A percentile compares a stretch with the other conserved stretches of the same genome.
Evolutionary conservation across 2,113 vertebrate species (phyloP).

Genomic region (Boleophthalmus pectinirostris): DNA sequence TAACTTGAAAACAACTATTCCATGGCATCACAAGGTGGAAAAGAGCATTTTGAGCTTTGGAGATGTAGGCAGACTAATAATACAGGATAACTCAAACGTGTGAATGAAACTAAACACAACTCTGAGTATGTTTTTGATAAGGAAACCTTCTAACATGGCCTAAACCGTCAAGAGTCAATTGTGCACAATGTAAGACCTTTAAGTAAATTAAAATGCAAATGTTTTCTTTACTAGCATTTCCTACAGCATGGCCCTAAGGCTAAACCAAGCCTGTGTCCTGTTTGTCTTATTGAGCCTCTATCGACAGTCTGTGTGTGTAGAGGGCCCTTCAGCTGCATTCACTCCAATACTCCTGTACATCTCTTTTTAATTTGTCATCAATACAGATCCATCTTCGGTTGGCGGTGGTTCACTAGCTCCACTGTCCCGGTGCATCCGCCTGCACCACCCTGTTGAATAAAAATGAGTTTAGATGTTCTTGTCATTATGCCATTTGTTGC

Average conservation of each 20-base stretch:
- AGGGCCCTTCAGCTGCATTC: conserved; percentile 48
- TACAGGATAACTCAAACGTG: too few species aligned
- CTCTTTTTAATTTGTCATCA: conserved; percentile 67
- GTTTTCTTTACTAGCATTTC: neutral
- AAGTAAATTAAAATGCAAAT: too few species aligned
- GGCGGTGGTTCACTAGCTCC: conserved; percentile 81
- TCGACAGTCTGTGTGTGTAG: conserved; percentile 56
- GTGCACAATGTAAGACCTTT: too few species aligned
- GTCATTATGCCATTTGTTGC: conserved; percentile 74
- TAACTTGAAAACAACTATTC: too few species aligned
- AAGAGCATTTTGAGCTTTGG: too few species aligned
- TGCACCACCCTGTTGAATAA: conserved; percentile 80
- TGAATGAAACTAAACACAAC: too few species aligned
- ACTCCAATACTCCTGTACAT: conserved; percentile 53
- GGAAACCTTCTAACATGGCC: too few species aligned
- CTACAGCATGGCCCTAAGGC: neutral
- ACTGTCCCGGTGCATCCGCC: conserved; percentile 81
- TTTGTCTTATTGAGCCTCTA: conserved; percentile 61
- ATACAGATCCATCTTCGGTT: conserved; percentile 79
- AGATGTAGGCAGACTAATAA: too few species aligned
- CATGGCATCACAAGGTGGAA: too few species aligned
- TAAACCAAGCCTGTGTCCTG: conserved; percentile 46
- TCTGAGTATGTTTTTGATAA: too few species aligned
- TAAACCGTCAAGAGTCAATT: too few species aligned
- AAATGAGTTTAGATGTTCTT: conserved; percentile 65